Conservation (phyloP, 2,113 vertebrate species). For the Nymphicus hollandicus region DNA sequence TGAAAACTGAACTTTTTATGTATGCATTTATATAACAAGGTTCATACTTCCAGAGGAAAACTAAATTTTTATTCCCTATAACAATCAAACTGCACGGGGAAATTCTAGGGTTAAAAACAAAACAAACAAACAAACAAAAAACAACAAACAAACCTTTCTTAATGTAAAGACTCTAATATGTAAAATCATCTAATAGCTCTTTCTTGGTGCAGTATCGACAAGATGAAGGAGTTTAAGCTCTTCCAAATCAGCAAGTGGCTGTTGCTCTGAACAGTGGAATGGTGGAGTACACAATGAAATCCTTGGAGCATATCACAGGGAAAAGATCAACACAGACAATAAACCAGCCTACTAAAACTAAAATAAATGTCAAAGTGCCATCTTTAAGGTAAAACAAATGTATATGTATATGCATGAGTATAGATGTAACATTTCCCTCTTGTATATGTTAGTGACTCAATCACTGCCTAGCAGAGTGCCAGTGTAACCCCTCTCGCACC, state of each 20-base stretch:
- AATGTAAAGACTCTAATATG: not conserved
- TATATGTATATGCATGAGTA: not conserved
- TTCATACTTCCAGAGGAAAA: not conserved
- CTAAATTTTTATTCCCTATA: not conserved
- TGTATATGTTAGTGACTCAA: not conserved
- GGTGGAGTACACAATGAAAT: not conserved
- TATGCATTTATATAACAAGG: not conserved
- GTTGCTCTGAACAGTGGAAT: not conserved
- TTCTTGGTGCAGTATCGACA: not conserved
- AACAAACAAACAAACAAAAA: not conserved
- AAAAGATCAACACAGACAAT: not conserved
- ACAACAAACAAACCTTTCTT: not conserved
- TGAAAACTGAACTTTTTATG: not conserved
- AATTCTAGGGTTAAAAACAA: not conserved
- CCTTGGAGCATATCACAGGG: not conserved
- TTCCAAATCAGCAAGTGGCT: not conserved
- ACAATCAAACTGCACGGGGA: not conserved
- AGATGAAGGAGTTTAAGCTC: not conserved
- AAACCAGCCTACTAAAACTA: not conserved
- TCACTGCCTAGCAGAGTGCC: not conserved
- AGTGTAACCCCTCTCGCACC: not conserved
- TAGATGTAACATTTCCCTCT: not conserved
- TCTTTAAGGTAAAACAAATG: not conserved
- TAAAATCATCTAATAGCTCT: not conserved
- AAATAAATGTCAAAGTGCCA: constrained; percentile 2